Evolutionary conservation across 2,888 invertebrate genomes (phyloP).

Genomic region (Chrysolina americana): DNA sequence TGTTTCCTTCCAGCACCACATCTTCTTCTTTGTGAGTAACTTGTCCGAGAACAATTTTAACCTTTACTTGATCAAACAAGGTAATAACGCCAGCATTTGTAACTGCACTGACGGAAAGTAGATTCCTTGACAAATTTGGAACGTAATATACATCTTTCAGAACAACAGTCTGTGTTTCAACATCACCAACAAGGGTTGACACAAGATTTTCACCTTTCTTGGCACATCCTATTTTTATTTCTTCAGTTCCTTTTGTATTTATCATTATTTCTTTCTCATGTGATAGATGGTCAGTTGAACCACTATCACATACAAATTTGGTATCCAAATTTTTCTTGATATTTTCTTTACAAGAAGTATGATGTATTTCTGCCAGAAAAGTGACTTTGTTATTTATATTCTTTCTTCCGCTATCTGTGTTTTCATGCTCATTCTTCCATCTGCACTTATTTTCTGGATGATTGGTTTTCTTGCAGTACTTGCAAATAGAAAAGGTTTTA

Average conservation of each 20-base stretch:
- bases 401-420: not conserved
- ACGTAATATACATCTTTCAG: slow-evolving; percentile 7
- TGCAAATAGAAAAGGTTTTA: too few species aligned
- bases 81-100: slow-evolving; percentile 10
- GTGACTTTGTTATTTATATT: slow-evolving; percentile 15
- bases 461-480: too few species aligned
- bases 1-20: too few species aligned
- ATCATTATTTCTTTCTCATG: slow-evolving; percentile 1
- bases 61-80: not conserved
- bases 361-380: slow-evolving; percentile 17
- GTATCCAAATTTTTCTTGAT: not conserved
- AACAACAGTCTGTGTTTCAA: too few species aligned
- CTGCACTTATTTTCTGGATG: not conserved
- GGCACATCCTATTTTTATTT: not conserved
- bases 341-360: not conserved
- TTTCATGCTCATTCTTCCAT: slow-evolving; percentile 3
- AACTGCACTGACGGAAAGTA: slow-evolving; percentile 1
- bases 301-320: slow-evolving; percentile 17
- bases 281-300: slow-evolving; percentile 9
- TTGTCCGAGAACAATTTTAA: too few species aligned
- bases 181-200: too few species aligned
- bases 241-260: slow-evolving; percentile 1
- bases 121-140: slow-evolving; percentile 17
- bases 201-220: too few species aligned
- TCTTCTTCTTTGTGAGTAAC: too few species aligned